These are phyloP conservation scores for Siphonodentalium dalli DNA, from an alignment of 2,888 invertebrate genomes.

Conservation along the genomic window DNA sequence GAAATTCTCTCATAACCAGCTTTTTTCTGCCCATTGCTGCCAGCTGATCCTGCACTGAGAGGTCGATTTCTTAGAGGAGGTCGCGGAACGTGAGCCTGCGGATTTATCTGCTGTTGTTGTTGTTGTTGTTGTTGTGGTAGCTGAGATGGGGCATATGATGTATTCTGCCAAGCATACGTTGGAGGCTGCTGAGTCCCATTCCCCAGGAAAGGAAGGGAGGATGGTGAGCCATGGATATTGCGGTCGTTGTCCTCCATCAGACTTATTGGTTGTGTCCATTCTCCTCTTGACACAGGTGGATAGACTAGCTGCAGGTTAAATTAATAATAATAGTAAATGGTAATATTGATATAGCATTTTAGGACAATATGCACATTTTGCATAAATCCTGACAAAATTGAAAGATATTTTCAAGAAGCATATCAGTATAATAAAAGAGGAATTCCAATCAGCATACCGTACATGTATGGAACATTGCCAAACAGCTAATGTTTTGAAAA, in stretches of 20 bases:
- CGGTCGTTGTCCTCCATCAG: conserved; percentile 29
- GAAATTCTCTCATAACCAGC: too few relatives aligned
- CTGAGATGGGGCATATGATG: conserved; percentile 2
- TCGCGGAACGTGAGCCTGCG: conserved; percentile 42
- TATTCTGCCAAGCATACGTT: not conserved
- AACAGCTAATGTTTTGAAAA: too few relatives aligned
- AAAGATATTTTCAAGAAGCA: too few relatives aligned
- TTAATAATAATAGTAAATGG: not conserved
- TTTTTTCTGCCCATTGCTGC: too few relatives aligned
- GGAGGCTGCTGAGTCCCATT: conserved; percentile 11
- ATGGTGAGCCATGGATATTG: conserved; percentile 7
- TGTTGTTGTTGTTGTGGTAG: too few relatives aligned
- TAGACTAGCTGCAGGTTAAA: conserved; percentile 39
- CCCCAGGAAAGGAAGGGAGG: conserved; percentile 3
- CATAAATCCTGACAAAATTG: too few relatives aligned
- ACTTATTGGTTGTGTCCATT: conserved; percentile 50
- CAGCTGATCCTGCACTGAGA: conserved; percentile 57
- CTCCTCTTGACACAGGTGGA: conserved; percentile 50
- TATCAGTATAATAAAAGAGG: too few relatives aligned
- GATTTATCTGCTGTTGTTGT: conserved; percentile 15
- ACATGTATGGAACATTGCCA: too few relatives aligned
- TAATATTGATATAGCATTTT: too few relatives aligned
- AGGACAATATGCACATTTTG: too few relatives aligned
- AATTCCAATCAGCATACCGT: too few relatives aligned
- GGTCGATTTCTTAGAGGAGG: conserved; percentile 57